Percentiles rank a stretch among this genome's conserved stretches.
Conservation (phyloP, 2,113 vertebrate genomes). For the Mola mola region DNA sequence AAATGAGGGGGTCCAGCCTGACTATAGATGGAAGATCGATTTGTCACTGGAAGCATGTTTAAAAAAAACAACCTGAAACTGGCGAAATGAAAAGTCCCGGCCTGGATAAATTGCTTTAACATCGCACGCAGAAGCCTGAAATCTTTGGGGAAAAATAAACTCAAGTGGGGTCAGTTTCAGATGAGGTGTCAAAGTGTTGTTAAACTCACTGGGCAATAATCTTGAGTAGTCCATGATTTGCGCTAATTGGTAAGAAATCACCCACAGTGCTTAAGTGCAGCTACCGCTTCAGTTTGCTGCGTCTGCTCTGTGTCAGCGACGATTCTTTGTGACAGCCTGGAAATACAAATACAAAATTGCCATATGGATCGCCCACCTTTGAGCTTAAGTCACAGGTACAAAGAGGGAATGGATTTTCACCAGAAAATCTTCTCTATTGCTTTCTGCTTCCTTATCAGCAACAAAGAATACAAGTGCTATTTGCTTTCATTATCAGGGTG, state of each 20-base stretch:
- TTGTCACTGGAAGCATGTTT: slow-evolving; percentile 53
- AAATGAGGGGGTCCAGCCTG: slow-evolving; percentile 41
- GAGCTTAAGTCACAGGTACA: slow-evolving; percentile 69
- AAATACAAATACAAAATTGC: slow-evolving; percentile 71
- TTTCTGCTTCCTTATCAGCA: slow-evolving; percentile 47
- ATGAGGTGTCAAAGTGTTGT: slow-evolving; percentile 77
- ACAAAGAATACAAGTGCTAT: slow-evolving; percentile 57
- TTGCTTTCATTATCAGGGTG: slow-evolving; percentile 67
- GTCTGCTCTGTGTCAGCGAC: slow-evolving; percentile 76
- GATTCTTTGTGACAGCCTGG: slow-evolving; percentile 80
- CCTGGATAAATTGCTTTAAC: slow-evolving; percentile 60
- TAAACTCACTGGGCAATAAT: slow-evolving; percentile 78
- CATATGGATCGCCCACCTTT: slow-evolving; percentile 66
- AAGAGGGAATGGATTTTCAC: slow-evolving; percentile 54
- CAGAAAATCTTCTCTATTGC: slow-evolving; percentile 52
- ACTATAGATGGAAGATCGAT: slow-evolving; percentile 65
- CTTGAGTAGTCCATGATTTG: slow-evolving; percentile 82
- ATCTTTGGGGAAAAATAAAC: slow-evolving; percentile 66
- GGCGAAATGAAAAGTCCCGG: slow-evolving; percentile 55
- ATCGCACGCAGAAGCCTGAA: slow-evolving; percentile 33
- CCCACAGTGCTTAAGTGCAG: slow-evolving; percentile 75
- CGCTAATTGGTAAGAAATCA: slow-evolving; percentile 83
- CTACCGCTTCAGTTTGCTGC: slow-evolving; percentile 67
- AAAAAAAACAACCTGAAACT: slow-evolving; percentile 23
- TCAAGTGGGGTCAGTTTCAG: slow-evolving; percentile 68